Percentiles rank a stretch among this genome's conserved stretches.
Conservation (phyloP, 2,888 invertebrate species). For the Osedax fenrisi region DNA sequence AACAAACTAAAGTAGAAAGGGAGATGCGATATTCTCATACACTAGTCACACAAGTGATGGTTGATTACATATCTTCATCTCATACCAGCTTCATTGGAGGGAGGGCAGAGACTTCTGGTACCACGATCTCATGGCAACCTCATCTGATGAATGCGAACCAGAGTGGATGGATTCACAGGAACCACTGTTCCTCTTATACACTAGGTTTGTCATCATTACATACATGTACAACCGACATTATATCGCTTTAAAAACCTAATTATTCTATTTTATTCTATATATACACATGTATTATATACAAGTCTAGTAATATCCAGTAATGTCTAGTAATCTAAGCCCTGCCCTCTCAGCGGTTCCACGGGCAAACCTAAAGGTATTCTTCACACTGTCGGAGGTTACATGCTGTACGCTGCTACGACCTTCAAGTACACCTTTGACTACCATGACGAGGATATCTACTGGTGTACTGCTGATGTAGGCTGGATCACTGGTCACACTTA, state of each 20-base stretch:
- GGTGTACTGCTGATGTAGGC: constrained; percentile 54
- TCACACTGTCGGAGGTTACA: constrained; percentile 85
- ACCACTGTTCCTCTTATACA: constrained; percentile 91
- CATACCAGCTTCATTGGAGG: constrained; percentile 41
- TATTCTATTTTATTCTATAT: no score
- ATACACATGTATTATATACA: no score
- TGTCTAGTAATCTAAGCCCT: not conserved
- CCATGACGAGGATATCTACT: constrained; percentile 51
- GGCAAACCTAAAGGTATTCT: constrained; percentile 95
- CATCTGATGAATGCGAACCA: constrained; percentile 70
- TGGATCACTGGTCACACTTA: constrained; percentile 61
- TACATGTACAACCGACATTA: no score
- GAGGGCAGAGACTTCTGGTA: constrained; percentile 73
- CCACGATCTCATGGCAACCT: constrained; percentile 71
- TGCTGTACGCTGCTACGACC: constrained; percentile 75
- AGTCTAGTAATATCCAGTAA: no score
- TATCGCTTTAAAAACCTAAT: no score
- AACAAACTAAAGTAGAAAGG: no score
- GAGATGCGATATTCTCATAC: no score
- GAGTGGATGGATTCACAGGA: constrained; percentile 93
- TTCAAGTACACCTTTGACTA: constrained; percentile 87
- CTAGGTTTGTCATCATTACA: no score
- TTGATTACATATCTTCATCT: no score
- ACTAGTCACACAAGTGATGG: no score
- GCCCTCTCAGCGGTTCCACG: constrained; percentile 64